These are phyloP conservation scores for Enteromius anoplus DNA, from an alignment of 2,797 vertebrate species.

Conservation along the genomic window DNA sequence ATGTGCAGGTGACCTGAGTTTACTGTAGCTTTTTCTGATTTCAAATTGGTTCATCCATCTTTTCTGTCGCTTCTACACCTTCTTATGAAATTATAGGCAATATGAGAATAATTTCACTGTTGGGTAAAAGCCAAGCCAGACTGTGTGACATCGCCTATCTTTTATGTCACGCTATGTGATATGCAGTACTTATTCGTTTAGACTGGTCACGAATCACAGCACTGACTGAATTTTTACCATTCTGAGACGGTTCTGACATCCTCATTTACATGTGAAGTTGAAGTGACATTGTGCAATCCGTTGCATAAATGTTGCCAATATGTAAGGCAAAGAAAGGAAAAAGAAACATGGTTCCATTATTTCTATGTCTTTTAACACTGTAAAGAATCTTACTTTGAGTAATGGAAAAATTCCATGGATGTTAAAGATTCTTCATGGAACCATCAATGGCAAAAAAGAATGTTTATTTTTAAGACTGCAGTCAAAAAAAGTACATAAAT, in stretches of 20 bases:
- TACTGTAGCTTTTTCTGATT: background rate
- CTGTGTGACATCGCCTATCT: background rate
- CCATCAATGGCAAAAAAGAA: background rate
- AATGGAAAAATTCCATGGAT: background rate
- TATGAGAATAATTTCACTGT: conserved; percentile 18
- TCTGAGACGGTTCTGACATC: background rate
- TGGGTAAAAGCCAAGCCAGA: conserved; percentile 18
- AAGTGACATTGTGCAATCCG: background rate
- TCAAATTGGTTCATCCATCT: background rate
- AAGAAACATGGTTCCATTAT: background rate
- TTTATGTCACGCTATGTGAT: background rate
- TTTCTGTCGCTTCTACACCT: background rate
- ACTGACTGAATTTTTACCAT: background rate
- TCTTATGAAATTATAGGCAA: conserved; percentile 28
- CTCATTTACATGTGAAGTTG: background rate
- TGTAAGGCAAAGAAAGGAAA: no score
- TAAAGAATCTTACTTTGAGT: background rate
- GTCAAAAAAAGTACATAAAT: background rate
- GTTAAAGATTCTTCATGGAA: background rate
- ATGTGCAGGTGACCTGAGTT: background rate
- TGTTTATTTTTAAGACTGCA: background rate
- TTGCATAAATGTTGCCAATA: background rate
- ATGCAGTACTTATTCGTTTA: background rate
- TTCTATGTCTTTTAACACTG: background rate
- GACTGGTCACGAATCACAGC: background rate